Evolutionary conservation across 2,113 vertebrate genomes (phyloP), one percentile per base, ranked within the genome.

Genomic region (Oryzias woworae): DNA sequence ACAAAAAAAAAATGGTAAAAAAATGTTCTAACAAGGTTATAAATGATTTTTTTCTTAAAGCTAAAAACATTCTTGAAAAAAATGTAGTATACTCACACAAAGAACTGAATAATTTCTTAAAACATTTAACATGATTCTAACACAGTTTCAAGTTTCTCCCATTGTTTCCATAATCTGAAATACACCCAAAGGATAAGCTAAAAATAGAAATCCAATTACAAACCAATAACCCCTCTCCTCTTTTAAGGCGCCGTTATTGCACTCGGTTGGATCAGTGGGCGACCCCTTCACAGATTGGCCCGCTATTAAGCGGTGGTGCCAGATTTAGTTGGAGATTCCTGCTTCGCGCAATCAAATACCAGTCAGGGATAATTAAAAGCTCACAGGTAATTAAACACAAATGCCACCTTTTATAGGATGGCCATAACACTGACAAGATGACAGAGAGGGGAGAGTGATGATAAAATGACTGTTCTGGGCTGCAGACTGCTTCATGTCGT

Each of bases 331-430:
- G 45, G 66, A 62, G 45, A 70, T 62, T 80, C 68, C 68, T 73
- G 48, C 62, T 73, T 31, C 52, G 66, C 64, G 53, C 66, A 56
- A 80, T 68, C 72, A 62, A 54, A 53, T 45, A 59, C 43, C 15
- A 47, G 5, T 61, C 49, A 44, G 22, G 58, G 49, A 58, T 72
- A 63, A 87, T 83, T 79, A 84, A 85, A 85, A 52, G 56, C 45
- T 73, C 62, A 66, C 61, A 45, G 65, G 62, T 78, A 82, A 85
- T 87, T 82, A 81, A 84, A 73, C 64, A 75, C 62, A 71, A 74
- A 72, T 54, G 16, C 41, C 24, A 66, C 31, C 28, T 70, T 62
- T 78, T 64, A 65, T 66, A 75, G 53, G 46, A 75, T 28, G 53
- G 18, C 58, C 56, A 61, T 80, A 46, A 66, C 0, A 41, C 22